Conservation (phyloP, 2,797 vertebrate species). For the Podarcis lilfordi region DNA sequence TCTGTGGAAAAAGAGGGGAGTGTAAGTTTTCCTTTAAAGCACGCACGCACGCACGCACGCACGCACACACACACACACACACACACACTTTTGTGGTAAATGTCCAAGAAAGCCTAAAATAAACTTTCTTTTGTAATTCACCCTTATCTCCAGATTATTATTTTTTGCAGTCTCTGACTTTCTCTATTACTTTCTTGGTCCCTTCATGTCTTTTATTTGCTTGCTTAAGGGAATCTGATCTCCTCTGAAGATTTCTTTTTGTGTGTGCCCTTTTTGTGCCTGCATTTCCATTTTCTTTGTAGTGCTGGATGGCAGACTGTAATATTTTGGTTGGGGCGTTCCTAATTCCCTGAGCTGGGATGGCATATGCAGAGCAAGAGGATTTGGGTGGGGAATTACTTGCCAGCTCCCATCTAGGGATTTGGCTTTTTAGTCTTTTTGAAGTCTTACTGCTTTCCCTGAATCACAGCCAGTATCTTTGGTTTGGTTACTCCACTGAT, state of each 20-base stretch:
- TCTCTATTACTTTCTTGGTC: neutral
- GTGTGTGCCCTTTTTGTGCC: neutral
- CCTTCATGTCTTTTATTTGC: neutral
- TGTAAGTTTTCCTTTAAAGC: neutral
- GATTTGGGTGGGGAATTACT: neutral
- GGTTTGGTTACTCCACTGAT: neutral
- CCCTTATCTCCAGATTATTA: neutral
- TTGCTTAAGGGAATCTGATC: neutral
- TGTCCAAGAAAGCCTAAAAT: neutral
- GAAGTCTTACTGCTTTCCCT: neutral
- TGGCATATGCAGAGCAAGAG: neutral
- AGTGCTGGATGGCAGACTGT: neutral
- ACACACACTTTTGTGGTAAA: neutral
- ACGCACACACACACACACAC: too few relatives aligned
- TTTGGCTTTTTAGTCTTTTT: neutral
- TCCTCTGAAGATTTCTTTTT: neutral
- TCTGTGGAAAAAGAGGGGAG: too few relatives aligned
- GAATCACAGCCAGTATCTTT: neutral
- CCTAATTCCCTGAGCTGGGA: neutral
- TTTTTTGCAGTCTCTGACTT: neutral
- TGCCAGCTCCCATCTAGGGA: neutral
- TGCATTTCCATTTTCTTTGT: neutral
- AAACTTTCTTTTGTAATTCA: neutral
- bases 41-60: rapidly evolving
- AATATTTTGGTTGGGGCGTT: neutral